These are phyloP conservation scores for Diceros bicornis DNA, from an alignment of 2,797 vertebrate species.

Conservation along the genomic window DNA sequence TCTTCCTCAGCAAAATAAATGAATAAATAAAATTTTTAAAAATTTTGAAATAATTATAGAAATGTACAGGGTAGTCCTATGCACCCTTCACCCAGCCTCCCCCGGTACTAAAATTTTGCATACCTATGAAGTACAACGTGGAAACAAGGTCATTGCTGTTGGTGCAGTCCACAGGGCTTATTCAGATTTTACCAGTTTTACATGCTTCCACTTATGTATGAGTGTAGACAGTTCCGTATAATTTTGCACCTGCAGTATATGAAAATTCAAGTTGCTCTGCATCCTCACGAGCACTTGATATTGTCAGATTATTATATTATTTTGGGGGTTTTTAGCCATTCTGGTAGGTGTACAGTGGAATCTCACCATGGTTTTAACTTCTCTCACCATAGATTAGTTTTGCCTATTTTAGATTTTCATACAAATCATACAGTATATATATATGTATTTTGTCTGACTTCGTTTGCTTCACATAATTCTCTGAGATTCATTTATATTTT, in stretches of 20 bases:
- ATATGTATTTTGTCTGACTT: not conserved
- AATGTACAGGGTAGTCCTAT: not conserved
- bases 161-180: not conserved
- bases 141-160: not conserved
- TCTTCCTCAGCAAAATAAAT: no score
- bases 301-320: not conserved
- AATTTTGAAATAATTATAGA: not conserved
- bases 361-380: not conserved
- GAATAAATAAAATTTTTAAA: no score
- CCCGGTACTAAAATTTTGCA: not conserved
- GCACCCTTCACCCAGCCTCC: not conserved
- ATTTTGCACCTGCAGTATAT: not conserved
- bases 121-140: not conserved
- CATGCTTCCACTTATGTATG: no score
- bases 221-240: not conserved
- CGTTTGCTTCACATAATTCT: not conserved
- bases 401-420: not conserved
- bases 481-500: conserved; percentile 22
- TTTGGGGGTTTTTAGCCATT: not conserved
- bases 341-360: not conserved
- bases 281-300: not conserved
- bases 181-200: not conserved
- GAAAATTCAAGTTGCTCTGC: not conserved
- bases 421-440: not conserved
- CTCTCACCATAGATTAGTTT: not conserved